Base-by-base conservation (phyloP, 2,113 vertebrate species). In the Vidua macroura region DNA sequence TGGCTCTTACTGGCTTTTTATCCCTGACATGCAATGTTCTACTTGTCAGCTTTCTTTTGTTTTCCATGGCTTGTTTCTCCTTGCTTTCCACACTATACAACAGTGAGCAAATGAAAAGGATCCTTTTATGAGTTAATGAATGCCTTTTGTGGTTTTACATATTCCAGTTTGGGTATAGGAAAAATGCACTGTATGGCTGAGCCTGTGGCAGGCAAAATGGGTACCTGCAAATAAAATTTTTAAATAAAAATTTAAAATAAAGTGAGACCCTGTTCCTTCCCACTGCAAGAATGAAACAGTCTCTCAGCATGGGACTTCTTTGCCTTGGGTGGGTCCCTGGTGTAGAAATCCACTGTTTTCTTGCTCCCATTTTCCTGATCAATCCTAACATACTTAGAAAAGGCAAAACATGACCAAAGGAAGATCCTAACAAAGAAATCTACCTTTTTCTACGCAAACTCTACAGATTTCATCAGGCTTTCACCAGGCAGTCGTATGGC, bases 1-100 rank as follows among this genome's bases (percentile, higher is more conserved):
- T 96, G 94, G 88, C 94, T 58, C 78, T 86, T 39, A 30, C 24
- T 52, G 30, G 64, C 27, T 41, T 75, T 95, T 95, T 66, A 90
- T 94, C 90, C 85, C 76, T 90, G 92, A 70, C 83, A 82, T 56
- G 80, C 56, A 84, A 53, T 73, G 90, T 91, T 90, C 86, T 93
- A 63, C 86, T 75, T 59, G 78, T 93, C 81, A 91, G 68, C 66
- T 80, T 91, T 48, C 95, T 95, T 95, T 96, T 95, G 89, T 96
- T 96, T 97, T 67, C 81, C 48, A 60, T 75, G 90, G 92, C 82
- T 95, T 85, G 76, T 90, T 93, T 86, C 86, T 88, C 77, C 33
- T 78, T 91, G 72, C 88, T 90, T 92, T 96, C 86, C 62, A 86
- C 74, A 91, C 91, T 66, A 69, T 14, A 70, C 48, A 63, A 53